Evolutionary conservation across 2,113 vertebrate species (phyloP).

Genomic region (Hippolais icterina): DNA sequence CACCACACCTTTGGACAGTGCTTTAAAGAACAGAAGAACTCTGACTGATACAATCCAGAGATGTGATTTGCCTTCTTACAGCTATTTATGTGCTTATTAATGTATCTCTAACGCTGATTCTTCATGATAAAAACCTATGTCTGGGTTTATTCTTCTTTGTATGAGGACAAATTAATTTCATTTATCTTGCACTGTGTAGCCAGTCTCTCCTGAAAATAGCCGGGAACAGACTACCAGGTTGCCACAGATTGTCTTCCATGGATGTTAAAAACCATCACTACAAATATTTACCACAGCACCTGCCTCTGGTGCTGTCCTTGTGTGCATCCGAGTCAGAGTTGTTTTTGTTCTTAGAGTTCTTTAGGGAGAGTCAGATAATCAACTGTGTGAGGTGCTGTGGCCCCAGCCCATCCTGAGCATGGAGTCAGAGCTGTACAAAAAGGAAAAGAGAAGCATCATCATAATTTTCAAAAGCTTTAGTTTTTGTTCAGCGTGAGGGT

Average conservation of each 20-base stretch:
- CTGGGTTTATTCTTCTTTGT: background rate
- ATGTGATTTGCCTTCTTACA: background rate
- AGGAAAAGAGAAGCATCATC: background rate
- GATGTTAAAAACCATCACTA: background rate
- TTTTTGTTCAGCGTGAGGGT: background rate
- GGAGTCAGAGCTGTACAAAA: background rate
- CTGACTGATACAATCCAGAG: background rate
- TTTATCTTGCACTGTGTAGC: background rate
- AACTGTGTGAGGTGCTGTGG: rapidly evolving
- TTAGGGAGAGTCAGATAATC: background rate
- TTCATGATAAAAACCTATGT: background rate
- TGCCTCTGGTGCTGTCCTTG: background rate
- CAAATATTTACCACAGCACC: background rate
- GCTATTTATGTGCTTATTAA: background rate
- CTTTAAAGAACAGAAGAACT: background rate
- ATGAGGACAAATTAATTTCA: background rate
- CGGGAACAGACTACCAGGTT: background rate
- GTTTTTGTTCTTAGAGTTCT: background rate
- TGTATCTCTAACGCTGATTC: background rate
- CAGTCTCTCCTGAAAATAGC: background rate
- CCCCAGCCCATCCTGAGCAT: background rate
- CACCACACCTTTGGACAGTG: background rate
- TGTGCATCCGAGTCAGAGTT: background rate
- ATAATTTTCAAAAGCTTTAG: background rate
- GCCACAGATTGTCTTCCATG: background rate